Evolutionary conservation across 2,888 invertebrate genomes (phyloP).

Genomic region (Pristionchus maxplancki): DNA sequence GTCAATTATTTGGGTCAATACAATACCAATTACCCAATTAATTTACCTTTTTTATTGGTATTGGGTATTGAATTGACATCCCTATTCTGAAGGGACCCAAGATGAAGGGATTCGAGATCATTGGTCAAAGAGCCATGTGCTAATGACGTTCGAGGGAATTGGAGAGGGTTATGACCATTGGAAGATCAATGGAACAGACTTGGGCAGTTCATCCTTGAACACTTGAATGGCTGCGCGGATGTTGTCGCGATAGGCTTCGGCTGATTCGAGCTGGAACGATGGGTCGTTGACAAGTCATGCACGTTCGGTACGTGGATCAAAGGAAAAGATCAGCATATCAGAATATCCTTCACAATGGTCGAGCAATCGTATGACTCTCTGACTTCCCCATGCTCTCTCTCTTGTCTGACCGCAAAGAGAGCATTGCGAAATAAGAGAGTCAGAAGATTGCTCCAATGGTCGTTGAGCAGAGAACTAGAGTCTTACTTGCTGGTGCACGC

Average conservation of each 20-base stretch:
- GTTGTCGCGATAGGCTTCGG: background rate
- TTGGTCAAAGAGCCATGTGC: background rate
- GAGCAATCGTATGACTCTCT: no score
- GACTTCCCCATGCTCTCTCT: no score
- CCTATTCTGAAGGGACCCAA: no score
- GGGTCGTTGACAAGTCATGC: background rate
- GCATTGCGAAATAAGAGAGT: background rate
- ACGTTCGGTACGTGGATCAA: background rate
- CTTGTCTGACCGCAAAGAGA: no score
- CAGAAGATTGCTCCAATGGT: slow-evolving; percentile 34
- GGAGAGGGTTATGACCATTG: background rate
- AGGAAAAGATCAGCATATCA: no score
- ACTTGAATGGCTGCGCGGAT: background rate
- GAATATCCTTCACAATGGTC: no score
- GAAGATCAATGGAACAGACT: background rate
- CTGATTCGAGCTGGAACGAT: background rate
- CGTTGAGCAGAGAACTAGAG: no score
- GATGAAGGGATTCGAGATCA: no score
- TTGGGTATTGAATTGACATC: no score
- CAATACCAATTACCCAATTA: no score
- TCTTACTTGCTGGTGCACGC: slow-evolving; percentile 57
- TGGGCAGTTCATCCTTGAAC: background rate
- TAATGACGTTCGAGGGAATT: background rate
- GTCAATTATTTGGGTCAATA: no score
- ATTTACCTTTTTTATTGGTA: no score